A percentile compares a stretch with the other conserved stretches of the same genome.
Conservation (phyloP, 1,140 invertebrate genomes). For the Batillaria attramentaria region DNA sequence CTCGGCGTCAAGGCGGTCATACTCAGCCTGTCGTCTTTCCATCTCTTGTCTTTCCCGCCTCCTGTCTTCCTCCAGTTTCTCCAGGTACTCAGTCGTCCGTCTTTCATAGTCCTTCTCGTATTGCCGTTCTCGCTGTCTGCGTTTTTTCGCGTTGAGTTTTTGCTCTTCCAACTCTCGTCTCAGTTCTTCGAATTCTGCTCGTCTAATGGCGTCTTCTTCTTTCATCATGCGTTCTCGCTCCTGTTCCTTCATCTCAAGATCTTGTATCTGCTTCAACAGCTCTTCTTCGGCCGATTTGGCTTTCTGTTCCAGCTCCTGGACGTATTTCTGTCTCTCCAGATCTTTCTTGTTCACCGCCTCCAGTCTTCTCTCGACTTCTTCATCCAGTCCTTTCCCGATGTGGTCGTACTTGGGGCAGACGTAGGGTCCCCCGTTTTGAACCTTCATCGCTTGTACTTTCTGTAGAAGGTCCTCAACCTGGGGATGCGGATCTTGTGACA, state of each 20-base stretch:
- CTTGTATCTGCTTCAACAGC: background rate
- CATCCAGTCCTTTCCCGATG: background rate
- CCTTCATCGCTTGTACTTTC: background rate
- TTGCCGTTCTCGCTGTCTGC: background rate
- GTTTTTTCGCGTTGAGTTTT: background rate
- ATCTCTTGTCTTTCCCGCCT: background rate
- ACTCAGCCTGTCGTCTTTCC: too few species aligned
- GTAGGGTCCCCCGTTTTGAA: background rate
- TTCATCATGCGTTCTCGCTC: background rate
- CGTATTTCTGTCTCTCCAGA: background rate
- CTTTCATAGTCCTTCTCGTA: background rate
- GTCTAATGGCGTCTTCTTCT: background rate
- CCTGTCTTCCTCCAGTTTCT: background rate
- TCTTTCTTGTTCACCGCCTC: background rate
- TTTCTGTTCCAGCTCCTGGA: background rate
- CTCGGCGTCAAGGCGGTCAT: too few species aligned
- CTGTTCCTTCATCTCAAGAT: background rate
- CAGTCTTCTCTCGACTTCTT: background rate
- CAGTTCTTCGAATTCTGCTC: background rate
- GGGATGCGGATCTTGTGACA: background rate
- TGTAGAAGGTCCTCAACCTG: background rate
- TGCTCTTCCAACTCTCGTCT: background rate
- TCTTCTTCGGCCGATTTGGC: background rate
- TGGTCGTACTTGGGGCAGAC: background rate
- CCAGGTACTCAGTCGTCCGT: background rate